Evolutionary conservation across 2,888 invertebrate species (phyloP).

Genomic region (Leucozona laternaria): DNA sequence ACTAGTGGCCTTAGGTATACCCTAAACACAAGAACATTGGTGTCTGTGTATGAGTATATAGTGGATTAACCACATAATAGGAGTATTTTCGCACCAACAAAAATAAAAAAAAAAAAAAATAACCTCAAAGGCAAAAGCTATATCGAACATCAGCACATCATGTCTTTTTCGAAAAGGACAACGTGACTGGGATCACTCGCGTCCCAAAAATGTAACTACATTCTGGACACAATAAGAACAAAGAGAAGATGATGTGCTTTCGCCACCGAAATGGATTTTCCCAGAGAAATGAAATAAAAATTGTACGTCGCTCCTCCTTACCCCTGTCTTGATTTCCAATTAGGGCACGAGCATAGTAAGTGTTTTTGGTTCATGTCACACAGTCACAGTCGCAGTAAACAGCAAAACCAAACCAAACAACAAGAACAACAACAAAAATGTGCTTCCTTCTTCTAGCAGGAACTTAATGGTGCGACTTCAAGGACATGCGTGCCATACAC

Average conservation of each 20-base stretch:
- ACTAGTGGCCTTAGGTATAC: constrained; percentile 24
- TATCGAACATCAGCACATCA: constrained; percentile 70
- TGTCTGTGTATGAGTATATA: constrained; percentile 16
- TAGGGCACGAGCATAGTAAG: constrained; percentile 59
- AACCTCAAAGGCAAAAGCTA: constrained; percentile 52
- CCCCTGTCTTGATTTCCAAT: constrained; percentile 64
- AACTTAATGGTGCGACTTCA: constrained; percentile 61
- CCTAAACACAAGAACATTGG: constrained; percentile 3
- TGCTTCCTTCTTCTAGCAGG: constrained; percentile 12
- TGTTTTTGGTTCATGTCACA: constrained; percentile 43
- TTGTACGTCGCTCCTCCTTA: not conserved
- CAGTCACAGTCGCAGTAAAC: not conserved
- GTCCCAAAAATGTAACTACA: constrained; percentile 29
- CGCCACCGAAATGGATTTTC: constrained; percentile 51
- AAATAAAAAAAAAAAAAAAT: not conserved
- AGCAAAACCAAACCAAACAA: no score
- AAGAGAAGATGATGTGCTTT: constrained; percentile 19
- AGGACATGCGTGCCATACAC: constrained; percentile 58
- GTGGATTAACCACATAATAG: constrained; percentile 72
- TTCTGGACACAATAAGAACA: constrained; percentile 32
- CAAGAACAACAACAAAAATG: constrained; percentile 10
- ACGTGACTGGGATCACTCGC: constrained; percentile 72
- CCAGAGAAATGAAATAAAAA: constrained; percentile 55
- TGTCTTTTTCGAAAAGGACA: constrained; percentile 40
- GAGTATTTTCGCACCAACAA: not conserved